Conservation (phyloP, 2,888 invertebrate genomes). For the Coelopa pilipes region DNA sequence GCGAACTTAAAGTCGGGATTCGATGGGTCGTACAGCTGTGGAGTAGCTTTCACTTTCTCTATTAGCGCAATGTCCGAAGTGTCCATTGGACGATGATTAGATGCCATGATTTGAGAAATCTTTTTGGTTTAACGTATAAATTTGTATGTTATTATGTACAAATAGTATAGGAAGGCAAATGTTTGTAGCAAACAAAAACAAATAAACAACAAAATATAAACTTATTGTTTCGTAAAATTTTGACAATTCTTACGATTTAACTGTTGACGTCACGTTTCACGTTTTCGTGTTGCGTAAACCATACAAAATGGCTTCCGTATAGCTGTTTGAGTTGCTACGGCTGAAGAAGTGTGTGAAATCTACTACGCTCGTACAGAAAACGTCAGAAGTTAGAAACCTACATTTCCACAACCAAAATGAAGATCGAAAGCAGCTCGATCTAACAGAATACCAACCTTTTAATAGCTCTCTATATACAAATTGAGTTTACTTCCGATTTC, state of each 20-base stretch:
- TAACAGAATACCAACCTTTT: no score
- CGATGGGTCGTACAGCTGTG: slow-evolving; percentile 62
- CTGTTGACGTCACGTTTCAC: slow-evolving; percentile 36
- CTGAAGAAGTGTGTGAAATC: not conserved
- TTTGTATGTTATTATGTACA: not conserved
- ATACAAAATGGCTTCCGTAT: slow-evolving; percentile 37
- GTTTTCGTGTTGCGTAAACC: slow-evolving; percentile 26
- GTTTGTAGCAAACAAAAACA: not conserved
- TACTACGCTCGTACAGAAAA: not conserved
- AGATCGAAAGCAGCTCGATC: no score
- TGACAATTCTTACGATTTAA: slow-evolving; percentile 41
- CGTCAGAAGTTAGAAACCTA: not conserved
- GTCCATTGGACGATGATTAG: slow-evolving; percentile 57
- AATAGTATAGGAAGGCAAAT: not conserved
- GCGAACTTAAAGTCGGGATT: slow-evolving; percentile 62
- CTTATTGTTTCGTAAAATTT: slow-evolving; percentile 28
- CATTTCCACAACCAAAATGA: no score
- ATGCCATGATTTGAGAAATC: slow-evolving; percentile 48
- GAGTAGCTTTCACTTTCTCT: slow-evolving; percentile 58
- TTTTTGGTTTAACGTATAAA: not conserved
- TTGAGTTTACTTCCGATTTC: no score
- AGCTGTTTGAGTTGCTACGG: slow-evolving; percentile 7
- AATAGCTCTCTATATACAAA: no score
- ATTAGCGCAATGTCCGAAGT: slow-evolving; percentile 59
- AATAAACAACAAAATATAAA: no score